Conservation (phyloP, 2,888 invertebrate species). For the Urechis unicinctus region DNA sequence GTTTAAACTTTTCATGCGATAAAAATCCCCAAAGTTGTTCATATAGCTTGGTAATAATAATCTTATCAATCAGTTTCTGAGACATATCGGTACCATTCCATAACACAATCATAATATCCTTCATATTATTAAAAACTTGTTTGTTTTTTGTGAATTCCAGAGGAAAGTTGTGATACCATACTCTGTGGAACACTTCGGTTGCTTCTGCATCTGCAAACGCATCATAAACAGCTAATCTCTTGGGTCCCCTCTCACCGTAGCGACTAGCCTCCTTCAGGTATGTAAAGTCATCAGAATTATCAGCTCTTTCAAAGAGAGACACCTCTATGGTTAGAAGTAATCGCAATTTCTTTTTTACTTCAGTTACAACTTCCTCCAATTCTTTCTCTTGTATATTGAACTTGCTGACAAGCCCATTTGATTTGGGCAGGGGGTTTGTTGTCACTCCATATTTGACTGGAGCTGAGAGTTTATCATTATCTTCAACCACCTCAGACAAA, state of each 20-base stretch:
- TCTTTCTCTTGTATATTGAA: no score
- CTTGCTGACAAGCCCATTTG: no score
- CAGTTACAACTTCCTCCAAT: no score
- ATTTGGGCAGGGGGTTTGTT: no score
- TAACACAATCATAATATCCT: constrained; percentile 3
- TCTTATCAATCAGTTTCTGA: constrained; percentile 1
- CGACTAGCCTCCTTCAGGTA: not conserved
- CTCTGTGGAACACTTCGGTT: constrained; percentile 4
- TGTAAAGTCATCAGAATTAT: not conserved
- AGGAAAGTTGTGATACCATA: constrained; percentile 5
- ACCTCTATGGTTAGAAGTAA: no score
- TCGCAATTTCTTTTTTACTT: no score
- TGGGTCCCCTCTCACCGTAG: not conserved
- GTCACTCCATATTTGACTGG: no score
- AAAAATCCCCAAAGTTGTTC: constrained; percentile 8
- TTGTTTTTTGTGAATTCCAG: not conserved
- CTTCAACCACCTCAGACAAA: no score
- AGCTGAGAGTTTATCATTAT: no score
- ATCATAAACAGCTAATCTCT: not conserved
- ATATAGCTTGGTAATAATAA: constrained; percentile 2
- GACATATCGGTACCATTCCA: constrained; percentile 10
- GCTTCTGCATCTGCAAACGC: not conserved
- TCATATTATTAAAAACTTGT: not conserved
- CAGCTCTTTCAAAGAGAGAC: no score
- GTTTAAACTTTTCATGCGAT: constrained; percentile 2